Base-by-base conservation (phyloP, 2,113 vertebrate species). In the Sitta europaea region DNA sequence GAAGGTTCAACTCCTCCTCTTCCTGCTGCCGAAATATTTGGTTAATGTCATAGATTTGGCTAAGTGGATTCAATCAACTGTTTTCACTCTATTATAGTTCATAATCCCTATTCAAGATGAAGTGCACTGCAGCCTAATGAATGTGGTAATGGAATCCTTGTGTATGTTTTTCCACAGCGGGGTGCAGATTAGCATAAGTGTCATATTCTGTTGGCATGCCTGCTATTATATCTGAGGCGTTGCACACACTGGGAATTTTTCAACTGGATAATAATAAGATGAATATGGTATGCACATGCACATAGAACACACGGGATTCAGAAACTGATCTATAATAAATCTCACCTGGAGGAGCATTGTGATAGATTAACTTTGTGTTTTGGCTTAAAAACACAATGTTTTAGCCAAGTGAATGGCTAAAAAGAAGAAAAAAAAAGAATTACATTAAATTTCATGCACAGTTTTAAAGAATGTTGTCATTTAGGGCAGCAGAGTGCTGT, bases 161-260 rank as follows among this genome's bases (percentile, higher is more conserved):
- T 99, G 98, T 98, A 97, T 98, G 97, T 97, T 98, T 98, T 98
- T 98, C 97, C 98, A 98, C 98, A 98, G 98, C 98, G 35, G 98
- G 98, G 98, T 92, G 94, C 98, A 98, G 98, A 99, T 99, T 99
- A 99, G 98, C 98, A 98, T 98, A 97, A 98, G 98, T 98, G 99
- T 99, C 98, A 98, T 98, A 98, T 99, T 99, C 98, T 93, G 95
- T 98, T 97, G 96, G 94, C 97, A 97, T 98, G 98, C 97, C 97
- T 97, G 97, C 98, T 98, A 97, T 97, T 96, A 97, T 96, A 97
- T 98, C 97, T 98, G 96, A 96, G 96, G 97, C 96, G 11, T 94
- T 95, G 89, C 96, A 55, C 94, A 98, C 91, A 91, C 97, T 94
- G 96, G 94, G 97, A 96, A 97, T 97, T 98, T 97, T 94, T 98